A percentile compares a stretch with the other conserved stretches of the same genome.
phyloP scores from a whole-genome alignment of 2,113 vertebrate species.

The Dissostichus mawsoni region DNA sequence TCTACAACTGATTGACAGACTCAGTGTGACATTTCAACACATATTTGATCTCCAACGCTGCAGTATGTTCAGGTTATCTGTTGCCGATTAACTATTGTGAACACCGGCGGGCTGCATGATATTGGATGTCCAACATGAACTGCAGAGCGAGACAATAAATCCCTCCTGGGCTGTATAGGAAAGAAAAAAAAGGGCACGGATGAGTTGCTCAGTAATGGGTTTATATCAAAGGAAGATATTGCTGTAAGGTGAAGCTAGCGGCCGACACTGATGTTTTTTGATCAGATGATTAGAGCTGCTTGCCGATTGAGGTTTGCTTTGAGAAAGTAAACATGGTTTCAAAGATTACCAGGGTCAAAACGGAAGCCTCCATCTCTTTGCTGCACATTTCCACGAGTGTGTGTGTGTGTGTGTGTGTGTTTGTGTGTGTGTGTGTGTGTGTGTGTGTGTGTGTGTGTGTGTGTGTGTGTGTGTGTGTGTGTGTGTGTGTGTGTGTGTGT shows the following conservation, averaged over 20 bases:
- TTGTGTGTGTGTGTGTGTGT: slow-evolving; percentile 31
- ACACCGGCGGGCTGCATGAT: slow-evolving; percentile 21
- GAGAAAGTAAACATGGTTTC: slow-evolving; percentile 48
- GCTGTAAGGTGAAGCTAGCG: slow-evolving; percentile 42
- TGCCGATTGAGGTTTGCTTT: slow-evolving; percentile 54
- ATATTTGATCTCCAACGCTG: slow-evolving; percentile 43
- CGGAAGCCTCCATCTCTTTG: background rate
- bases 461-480: slow-evolving; percentile 9
- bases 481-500: slow-evolving; percentile 9
- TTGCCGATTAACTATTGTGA: slow-evolving; percentile 34
- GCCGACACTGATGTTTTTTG: slow-evolving; percentile 39
- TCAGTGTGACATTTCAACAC: slow-evolving; percentile 59
- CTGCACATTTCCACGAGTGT: slow-evolving; percentile 2
- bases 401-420: slow-evolving; percentile 9
- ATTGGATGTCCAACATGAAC: slow-evolving; percentile 44
- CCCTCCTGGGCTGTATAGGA: slow-evolving; percentile 46
- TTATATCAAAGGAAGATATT: slow-evolving; percentile 61
- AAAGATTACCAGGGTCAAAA: slow-evolving; percentile 41
- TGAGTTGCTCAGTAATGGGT: slow-evolving; percentile 53
- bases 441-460: slow-evolving; percentile 44
- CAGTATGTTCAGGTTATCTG: slow-evolving; percentile 47
- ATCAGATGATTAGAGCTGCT: slow-evolving; percentile 60
- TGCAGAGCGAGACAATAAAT: slow-evolving; percentile 61
- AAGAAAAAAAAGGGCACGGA: slow-evolving; percentile 40
- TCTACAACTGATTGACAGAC: slow-evolving; percentile 47